Base-by-base conservation (phyloP, 2,888 invertebrate genomes). In the Mesodorylaimus sp. region DNA sequence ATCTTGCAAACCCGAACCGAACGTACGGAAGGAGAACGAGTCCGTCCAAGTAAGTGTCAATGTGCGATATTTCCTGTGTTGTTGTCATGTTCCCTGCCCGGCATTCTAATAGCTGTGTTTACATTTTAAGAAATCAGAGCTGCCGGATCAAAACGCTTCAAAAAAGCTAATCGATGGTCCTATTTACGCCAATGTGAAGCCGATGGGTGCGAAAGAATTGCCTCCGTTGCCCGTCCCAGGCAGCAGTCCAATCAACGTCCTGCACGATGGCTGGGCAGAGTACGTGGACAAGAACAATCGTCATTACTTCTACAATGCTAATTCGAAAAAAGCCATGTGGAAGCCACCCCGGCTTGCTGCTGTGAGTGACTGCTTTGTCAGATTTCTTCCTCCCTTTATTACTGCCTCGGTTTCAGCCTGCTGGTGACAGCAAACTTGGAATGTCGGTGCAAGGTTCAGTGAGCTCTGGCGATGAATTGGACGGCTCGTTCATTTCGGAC, bases 271-370 rank as follows among this genome's bases (percentile, higher is more conserved):
- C 38, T 70, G 70, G 70, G 63, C 64, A 21, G 63, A 68, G 50
- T 69, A 65, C 54, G 57, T 59, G 10, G 68, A 69, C 48, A 10
- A 21, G 2, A 50, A 56, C 10, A 56, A 53, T n/a, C 65, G 65
- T 16, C 56, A 69, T 3, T 69, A 62, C 56, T 70, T 68, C 55
- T 64, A 63, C 50, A 64, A 70, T 56, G 56, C 59, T 21, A 57
- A 59, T 2, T 66, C 66, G 23, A 56, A 61, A 2, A 65, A 66
- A 52, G 59, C 62, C 23, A 63, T 66, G 2, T 70, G 68, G 67
- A 70, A 70, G 55, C 70, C 70, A 5, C 70, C 70, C 1, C 52
- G 63, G 19, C 27, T 24, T n/a, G n/a, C n/a, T n/a, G n/a, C n/a
- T n/a, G n/a, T n/a, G n/a, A n/a, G 2, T 16, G 39, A 38, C 45